These are phyloP conservation scores for Elephas maximus DNA, from an alignment of 2,113 vertebrate species.

Conservation along the genomic window DNA sequence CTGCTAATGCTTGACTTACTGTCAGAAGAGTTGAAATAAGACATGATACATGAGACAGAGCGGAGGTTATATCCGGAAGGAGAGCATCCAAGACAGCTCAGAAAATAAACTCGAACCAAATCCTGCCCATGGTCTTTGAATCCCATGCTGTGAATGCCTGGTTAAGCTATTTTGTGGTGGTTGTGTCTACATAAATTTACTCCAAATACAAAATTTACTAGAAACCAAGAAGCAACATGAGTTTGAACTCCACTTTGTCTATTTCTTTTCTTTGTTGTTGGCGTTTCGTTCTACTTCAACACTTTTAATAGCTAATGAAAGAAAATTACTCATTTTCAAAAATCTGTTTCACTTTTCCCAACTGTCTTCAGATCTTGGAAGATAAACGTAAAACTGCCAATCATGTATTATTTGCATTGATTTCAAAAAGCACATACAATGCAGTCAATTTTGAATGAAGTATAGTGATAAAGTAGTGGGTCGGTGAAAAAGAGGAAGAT, in stretches of 20 bases:
- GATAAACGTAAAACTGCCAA: neutral
- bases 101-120: constrained; percentile 67
- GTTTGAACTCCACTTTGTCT: neutral
- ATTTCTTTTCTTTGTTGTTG: neutral
- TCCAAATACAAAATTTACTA: neutral
- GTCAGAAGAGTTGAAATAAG: constrained; percentile 75
- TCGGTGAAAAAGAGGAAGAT: no score
- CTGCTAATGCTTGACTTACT: constrained; percentile 58
- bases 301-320: neutral
- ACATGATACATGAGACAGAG: constrained; percentile 67
- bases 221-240: neutral
- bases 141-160: constrained; percentile 73
- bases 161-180: neutral
- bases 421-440: neutral
- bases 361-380: neutral
- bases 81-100: constrained; percentile 61
- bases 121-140: neutral
- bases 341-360: neutral
- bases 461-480: no score
- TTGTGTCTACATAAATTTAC: neutral
- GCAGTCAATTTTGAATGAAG: neutral
- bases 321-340: neutral
- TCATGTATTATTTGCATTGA: neutral
- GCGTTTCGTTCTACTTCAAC: neutral
- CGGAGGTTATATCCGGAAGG: constrained; percentile 50